Conservation (phyloP, 1,140 invertebrate species). For the Solenopsis fugax region DNA sequence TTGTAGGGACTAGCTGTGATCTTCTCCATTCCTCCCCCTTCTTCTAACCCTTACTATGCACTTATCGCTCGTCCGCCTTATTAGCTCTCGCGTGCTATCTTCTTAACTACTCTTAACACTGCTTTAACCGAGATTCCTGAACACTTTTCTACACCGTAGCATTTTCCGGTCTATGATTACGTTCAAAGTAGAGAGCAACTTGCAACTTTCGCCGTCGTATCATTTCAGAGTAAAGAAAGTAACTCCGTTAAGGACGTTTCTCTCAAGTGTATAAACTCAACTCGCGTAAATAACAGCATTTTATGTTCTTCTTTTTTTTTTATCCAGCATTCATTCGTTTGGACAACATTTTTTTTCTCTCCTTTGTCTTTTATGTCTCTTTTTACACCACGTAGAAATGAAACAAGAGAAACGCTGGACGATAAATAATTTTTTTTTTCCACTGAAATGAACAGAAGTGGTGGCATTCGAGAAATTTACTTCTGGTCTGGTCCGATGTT, state of each 20-base stretch:
- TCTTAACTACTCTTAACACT: slow-evolving; percentile 59
- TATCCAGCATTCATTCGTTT: slow-evolving; percentile 10
- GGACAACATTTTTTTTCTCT: neutral
- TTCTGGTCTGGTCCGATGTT: neutral
- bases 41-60: slow-evolving; percentile 42
- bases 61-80: slow-evolving; percentile 66
- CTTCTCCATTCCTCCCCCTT: neutral
- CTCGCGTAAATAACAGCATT: slow-evolving; percentile 47
- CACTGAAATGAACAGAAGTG: neutral
- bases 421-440: slow-evolving; percentile 28
- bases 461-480: neutral
- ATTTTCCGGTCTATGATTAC: slow-evolving; percentile 57
- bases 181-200: slow-evolving; percentile 48
- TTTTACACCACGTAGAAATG: neutral
- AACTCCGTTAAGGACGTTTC: slow-evolving; percentile 45
- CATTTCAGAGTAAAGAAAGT: slow-evolving; percentile 34
- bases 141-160: slow-evolving; percentile 40
- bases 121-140: slow-evolving; percentile 53
- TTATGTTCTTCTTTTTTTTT: slow-evolving; percentile 13
- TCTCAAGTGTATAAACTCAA: slow-evolving; percentile 41
- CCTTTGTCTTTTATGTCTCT: neutral
- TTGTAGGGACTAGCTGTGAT: neutral
- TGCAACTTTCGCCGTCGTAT: slow-evolving; percentile 49
- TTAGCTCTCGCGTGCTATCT: slow-evolving; percentile 55
- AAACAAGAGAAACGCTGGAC: slow-evolving; percentile 3